Evolutionary conservation across 1,140 invertebrate genomes (phyloP).

Genomic region (Euura saliciscinereae): DNA sequence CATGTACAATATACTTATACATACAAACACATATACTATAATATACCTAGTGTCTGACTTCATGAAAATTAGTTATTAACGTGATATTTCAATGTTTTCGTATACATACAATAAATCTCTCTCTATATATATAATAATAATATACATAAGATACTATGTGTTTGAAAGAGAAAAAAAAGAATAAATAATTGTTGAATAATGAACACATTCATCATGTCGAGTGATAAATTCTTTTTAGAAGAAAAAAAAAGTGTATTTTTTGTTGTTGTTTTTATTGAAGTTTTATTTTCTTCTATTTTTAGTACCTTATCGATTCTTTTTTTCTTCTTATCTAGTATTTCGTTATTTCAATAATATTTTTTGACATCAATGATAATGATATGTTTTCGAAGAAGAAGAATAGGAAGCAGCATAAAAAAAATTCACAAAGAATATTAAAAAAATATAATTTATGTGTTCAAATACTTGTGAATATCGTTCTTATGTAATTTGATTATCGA

Average conservation of each 20-base stretch:
- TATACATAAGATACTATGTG: background rate
- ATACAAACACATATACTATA: conserved; percentile 16
- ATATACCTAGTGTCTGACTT: conserved; percentile 29
- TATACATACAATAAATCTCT: conserved; percentile 17
- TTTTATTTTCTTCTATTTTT: too few species aligned
- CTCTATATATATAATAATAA: background rate
- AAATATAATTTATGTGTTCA: too few species aligned
- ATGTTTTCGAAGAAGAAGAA: too few species aligned
- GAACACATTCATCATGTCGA: background rate
- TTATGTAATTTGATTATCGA: too few species aligned
- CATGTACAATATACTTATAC: background rate
- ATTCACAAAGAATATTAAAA: background rate
- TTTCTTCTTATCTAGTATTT: too few species aligned
- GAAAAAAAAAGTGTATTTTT: too few species aligned
- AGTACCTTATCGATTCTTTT: too few species aligned
- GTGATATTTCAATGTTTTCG: conserved; percentile 18
- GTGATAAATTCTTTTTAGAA: too few species aligned
- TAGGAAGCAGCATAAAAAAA: background rate
- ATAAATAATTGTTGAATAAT: background rate
- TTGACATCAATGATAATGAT: too few species aligned
- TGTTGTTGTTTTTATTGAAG: too few species aligned
- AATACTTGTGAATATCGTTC: too few species aligned
- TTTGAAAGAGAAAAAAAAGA: background rate
- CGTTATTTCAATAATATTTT: too few species aligned
- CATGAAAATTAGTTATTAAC: conserved; percentile 28